These are phyloP conservation scores for Aplysina aerophoba DNA, from an alignment of 37 sponge, comb jelly and placozoan genomes.

Conservation along the genomic window DNA sequence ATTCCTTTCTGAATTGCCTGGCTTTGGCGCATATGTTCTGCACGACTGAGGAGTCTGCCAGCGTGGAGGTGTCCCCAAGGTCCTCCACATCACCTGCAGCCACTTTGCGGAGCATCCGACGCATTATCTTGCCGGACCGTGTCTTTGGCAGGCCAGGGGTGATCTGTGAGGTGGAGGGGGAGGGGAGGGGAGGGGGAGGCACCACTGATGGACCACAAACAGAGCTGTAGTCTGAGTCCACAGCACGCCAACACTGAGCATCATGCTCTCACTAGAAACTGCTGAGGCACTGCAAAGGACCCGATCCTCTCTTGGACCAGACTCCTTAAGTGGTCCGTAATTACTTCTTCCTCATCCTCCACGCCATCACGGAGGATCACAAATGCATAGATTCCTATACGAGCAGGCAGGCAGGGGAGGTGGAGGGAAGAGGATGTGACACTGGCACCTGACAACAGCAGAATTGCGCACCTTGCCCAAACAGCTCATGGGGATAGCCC, in stretches of 20 bases:
- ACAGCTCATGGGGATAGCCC: conserved; percentile 84
- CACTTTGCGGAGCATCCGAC: conserved; percentile 90
- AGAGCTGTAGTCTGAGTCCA: not conserved
- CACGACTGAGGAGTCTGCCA: conserved; percentile 90
- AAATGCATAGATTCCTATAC: conserved; percentile 68
- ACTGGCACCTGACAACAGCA: not conserved
- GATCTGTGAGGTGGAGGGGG: not conserved
- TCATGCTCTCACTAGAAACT: conserved; percentile 63
- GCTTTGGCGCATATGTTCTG: conserved; percentile 55
- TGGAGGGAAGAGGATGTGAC: not conserved
- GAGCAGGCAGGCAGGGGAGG: not conserved
- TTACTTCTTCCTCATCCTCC: conserved; percentile 35
- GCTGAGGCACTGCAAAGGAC: conserved; percentile 87
- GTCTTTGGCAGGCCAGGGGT: conserved; percentile 97
- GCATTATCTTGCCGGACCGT: conserved; percentile 99
- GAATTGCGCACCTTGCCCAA: conserved; percentile 82
- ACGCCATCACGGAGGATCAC: conserved; percentile 87
- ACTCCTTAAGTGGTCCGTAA: conserved; percentile 46
- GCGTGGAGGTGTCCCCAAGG: conserved; percentile 91
- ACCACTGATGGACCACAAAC: not conserved
- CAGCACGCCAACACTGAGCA: not conserved
- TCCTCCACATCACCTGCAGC: conserved; percentile 67
- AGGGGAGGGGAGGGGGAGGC: conserved; percentile 2
- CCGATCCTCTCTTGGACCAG: conserved; percentile 77
- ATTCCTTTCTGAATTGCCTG: too few relatives aligned